Conservation (phyloP, 2,113 vertebrate genomes). For the Brachyistius frenatus region DNA sequence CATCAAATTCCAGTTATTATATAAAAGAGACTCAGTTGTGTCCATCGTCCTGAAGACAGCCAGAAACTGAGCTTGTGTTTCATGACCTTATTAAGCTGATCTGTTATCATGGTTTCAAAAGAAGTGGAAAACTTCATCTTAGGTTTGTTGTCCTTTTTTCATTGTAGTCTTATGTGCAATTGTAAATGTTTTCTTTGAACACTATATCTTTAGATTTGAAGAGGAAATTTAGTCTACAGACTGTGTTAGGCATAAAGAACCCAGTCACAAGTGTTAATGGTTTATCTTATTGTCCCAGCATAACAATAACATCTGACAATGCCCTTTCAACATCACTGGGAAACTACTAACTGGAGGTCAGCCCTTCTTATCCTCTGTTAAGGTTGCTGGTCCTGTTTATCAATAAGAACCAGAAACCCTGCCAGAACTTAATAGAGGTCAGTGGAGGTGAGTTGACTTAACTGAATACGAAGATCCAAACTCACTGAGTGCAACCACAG, state of each 20-base stretch:
- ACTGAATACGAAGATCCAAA: background rate
- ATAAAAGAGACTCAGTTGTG: slow-evolving; percentile 42
- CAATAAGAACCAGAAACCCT: too few species aligned
- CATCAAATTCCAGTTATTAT: slow-evolving; percentile 13
- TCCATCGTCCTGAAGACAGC: slow-evolving; percentile 53
- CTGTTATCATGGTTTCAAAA: slow-evolving; percentile 40
- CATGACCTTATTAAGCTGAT: slow-evolving; percentile 59
- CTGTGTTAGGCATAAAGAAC: background rate
- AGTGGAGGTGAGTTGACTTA: background rate
- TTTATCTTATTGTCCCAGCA: background rate
- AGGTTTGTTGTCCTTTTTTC: background rate
- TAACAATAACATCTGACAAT: background rate
- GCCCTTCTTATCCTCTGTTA: too few species aligned
- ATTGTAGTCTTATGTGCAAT: background rate
- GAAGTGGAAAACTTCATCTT: background rate
- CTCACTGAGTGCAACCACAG: background rate
- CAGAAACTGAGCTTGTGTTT: slow-evolving; percentile 58
- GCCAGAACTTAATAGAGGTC: slow-evolving; percentile 4
- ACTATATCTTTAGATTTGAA: too few species aligned
- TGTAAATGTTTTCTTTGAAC: background rate
- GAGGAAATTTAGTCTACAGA: background rate
- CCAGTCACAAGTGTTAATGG: too few species aligned
- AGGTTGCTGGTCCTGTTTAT: too few species aligned
- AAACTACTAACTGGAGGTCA: background rate
- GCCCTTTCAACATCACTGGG: slow-evolving; percentile 2